These are phyloP conservation scores for Colinus virginianus DNA, from an alignment of 2,113 vertebrate species.

Conservation along the genomic window DNA sequence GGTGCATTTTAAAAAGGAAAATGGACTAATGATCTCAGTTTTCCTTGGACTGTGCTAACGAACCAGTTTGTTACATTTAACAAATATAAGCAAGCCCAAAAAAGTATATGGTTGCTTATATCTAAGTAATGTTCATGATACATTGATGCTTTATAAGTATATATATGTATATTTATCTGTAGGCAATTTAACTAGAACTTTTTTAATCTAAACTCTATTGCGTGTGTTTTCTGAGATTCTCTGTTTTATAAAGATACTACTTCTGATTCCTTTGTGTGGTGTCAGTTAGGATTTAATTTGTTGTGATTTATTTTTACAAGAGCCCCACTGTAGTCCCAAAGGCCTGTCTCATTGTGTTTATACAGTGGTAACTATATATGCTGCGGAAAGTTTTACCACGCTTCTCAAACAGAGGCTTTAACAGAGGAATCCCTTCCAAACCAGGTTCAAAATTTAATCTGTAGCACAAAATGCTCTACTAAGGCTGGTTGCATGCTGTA, in stretches of 20 bases:
- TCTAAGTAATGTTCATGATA: background rate
- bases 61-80: background rate
- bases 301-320: background rate
- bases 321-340: background rate
- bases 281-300: background rate
- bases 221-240: background rate
- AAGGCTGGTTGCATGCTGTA: background rate
- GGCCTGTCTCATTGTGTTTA: background rate
- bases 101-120: background rate
- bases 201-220: background rate
- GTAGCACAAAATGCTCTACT: background rate
- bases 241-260: background rate
- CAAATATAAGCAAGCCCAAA: background rate
- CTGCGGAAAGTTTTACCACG: background rate
- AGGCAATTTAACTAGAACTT: background rate
- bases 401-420: background rate
- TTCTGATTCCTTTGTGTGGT: background rate
- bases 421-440: background rate
- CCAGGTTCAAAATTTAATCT: background rate
- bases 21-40: background rate
- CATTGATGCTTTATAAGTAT: background rate
- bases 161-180: background rate
- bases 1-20: background rate
- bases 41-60: background rate
- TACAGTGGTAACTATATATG: background rate